Percentiles rank a stretch among this genome's conserved stretches.
phyloP scores from a whole-genome alignment of 2,888 invertebrate genomes.

The Cerastis rubricosa region DNA sequence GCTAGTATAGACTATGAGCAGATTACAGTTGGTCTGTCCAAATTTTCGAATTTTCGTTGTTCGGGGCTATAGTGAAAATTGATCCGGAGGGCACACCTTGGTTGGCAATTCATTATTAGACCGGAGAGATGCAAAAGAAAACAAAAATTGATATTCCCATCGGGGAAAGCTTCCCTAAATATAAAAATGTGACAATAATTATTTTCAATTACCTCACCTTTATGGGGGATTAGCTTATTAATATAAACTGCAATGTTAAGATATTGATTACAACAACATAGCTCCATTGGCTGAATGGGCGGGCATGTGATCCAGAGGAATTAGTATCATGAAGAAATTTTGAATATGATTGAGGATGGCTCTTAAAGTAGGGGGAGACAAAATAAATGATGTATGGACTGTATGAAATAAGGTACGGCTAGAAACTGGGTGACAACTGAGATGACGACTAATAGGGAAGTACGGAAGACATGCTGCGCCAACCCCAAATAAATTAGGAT shows the following conservation, averaged over 20 bases:
- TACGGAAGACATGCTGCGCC: background rate
- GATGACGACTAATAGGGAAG: background rate
- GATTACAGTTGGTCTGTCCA: background rate
- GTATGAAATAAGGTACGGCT: background rate
- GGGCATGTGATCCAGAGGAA: background rate
- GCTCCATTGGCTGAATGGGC: background rate
- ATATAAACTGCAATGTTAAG: background rate
- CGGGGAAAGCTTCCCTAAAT: conserved; percentile 13
- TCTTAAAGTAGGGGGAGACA: background rate
- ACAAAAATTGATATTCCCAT: conserved; percentile 42
- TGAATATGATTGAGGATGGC: background rate
- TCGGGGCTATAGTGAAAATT: conserved; percentile 1
- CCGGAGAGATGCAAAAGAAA: conserved; percentile 9
- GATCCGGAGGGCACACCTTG: background rate
- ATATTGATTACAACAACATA: background rate
- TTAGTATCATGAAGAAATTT: background rate
- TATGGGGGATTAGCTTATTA: background rate
- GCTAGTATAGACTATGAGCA: background rate
- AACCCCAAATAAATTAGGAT: background rate
- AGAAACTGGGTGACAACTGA: background rate
- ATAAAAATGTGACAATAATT: conserved; percentile 29
- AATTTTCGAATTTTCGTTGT: background rate
- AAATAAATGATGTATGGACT: background rate
- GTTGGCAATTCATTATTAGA: conserved; percentile 27
- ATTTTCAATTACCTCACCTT: background rate